Evolutionary conservation across 2,888 invertebrate genomes (phyloP), one percentile per base, ranked within the genome.

Genomic region (Spodoptera picta): DNA sequence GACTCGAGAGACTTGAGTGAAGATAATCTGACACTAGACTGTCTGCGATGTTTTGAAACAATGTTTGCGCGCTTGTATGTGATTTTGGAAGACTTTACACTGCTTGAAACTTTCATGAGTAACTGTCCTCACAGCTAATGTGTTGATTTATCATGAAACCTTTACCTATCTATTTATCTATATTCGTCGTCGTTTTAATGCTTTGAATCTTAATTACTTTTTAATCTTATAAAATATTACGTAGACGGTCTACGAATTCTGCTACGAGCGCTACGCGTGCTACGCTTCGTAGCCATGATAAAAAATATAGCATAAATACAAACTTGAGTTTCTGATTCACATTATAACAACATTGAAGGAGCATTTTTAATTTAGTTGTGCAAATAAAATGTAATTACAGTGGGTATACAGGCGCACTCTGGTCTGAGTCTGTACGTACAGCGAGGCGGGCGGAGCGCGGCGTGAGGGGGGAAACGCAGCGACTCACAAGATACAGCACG

Each of bases 401-500:
- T 36, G 52, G 43, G 60, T 62, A 62, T 9, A 73, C 24, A 66
- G 24, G 55, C 50, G 67, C 65, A 59, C 42, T 63, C 7, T 50
- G 36, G 53, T 56, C 45, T 51, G 45, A 44, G 24, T 36, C 36
- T 9, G 52, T 23, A 45, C n/a, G 59, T 49, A 45, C 4, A 45
- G 54, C 19, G 50, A 42, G 14, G 42, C 55, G 42, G 11, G 54
- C 52, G 36, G 23, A 3, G 19, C 45, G 49, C 44, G 24, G 36
- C 45, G 54, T 23, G 50, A 24, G 66, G 41, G 47, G 72, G 57
- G 41, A 68, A 62, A 45, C 69, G 61, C 48, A 56, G 65, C 61
- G 43, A 52, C 54, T 60, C 54, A 49, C 44, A 54, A 71, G 77
- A 74, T 77, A 77, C 65, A 77, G 66, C 77, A 77, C 72, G 77